phyloP scores from a whole-genome alignment of 2,113 vertebrate species.

The Aldabrachelys gigantea region DNA sequence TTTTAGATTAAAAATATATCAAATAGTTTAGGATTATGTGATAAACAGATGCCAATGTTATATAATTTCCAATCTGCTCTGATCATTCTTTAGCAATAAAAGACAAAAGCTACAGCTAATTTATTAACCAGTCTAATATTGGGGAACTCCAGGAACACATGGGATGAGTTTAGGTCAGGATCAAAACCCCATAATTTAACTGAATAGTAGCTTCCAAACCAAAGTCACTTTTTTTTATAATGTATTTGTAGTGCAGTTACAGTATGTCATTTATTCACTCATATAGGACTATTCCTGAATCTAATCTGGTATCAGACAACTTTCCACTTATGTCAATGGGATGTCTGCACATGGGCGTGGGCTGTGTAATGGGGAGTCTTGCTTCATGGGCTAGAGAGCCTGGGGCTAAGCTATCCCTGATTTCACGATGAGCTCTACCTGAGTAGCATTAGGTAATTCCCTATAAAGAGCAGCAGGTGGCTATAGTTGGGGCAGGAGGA shows the following conservation, averaged over 20 bases:
- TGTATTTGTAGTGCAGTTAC: constrained; percentile 62
- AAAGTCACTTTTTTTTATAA: constrained; percentile 59
- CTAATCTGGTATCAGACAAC: neutral
- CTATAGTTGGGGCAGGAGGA: too few species aligned
- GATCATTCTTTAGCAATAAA: constrained; percentile 55
- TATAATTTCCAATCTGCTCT: constrained; percentile 41
- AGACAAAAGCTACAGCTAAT: constrained; percentile 49
- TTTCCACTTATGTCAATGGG: neutral
- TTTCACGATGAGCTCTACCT: neutral
- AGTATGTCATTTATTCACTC: constrained; percentile 9
- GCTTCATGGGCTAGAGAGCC: neutral
- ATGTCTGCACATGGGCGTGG: neutral
- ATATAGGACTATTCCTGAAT: neutral
- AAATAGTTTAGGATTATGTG: constrained; percentile 17
- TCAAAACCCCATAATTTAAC: constrained; percentile 69
- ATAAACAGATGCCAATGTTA: constrained; percentile 52
- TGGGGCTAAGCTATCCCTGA: neutral
- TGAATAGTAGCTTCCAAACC: constrained; percentile 65
- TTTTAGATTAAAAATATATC: constrained; percentile 4
- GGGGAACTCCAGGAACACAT: constrained; percentile 62
- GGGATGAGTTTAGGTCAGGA: constrained; percentile 70
- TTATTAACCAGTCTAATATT: constrained; percentile 41
- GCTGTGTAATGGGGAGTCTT: neutral
- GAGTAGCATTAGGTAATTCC: neutral
- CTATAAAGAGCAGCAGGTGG: neutral